Evolutionary conservation across 2,797 vertebrate genomes (phyloP), one percentile per base, ranked within the genome.

Genomic region (Peromyscus attwateri): DNA sequence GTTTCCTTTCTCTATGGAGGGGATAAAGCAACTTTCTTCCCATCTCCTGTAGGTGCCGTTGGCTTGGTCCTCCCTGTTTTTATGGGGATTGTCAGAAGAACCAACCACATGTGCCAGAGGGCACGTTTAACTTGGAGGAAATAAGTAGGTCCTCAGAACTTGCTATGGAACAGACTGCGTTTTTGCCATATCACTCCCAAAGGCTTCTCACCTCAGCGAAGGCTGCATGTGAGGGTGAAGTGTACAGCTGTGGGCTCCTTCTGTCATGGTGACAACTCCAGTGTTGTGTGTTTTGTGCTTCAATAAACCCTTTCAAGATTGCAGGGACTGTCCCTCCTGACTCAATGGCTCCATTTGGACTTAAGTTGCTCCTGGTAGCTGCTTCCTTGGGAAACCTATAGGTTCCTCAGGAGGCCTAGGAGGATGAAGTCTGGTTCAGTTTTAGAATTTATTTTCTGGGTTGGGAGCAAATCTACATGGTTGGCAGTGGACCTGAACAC

Each of bases 281-380:
- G n/a, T 84, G 7, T 92, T 92, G 40, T 64, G 6, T 21, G 8
- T 91, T 57, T 64, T 92, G 64, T 92, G 76, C 46, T 91, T 88
- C 76, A 95, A 55, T 95, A 96, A 96, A 88, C 71, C 21, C 11
- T 34, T 66, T 79, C 6, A 31, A 70, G 55, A 57, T 66, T 91
- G 14, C 40, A 81, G 60, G 55, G 49, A 62, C 73, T 71, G 52
- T 77, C 11, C 27, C 27, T 87, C 49, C 37, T 80, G 9, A 87
- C 62, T 91, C 68, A 29, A 14, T 21, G 62, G 8, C 25, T 46
- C 49, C 55, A 52, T 71, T 68, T 5, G 25, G 17, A 37, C 40
- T 40, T 46, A 2, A 40, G 93, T 79, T 90, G 40, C 52, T 87
- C 29, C 85, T 71, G 57, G 29, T 77, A 68, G 34, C 46, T 68